phyloP scores from a whole-genome alignment of 2,113 vertebrate genomes.

The Austrofundulus limnaeus region DNA sequence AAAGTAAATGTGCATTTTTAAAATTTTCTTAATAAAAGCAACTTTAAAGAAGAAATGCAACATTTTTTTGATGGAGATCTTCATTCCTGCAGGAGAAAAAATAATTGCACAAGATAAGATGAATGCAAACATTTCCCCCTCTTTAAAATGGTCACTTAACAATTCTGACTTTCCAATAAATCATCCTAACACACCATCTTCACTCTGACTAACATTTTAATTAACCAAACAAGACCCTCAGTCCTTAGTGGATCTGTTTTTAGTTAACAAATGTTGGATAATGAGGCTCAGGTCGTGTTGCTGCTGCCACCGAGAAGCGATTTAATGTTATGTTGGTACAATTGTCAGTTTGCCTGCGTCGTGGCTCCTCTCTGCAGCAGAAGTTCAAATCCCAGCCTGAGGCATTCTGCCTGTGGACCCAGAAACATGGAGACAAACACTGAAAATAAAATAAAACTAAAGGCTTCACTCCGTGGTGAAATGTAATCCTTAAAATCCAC shows the following conservation, averaged over 20 bases:
- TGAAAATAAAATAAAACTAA: background rate
- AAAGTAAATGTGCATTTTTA: background rate
- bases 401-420: slow-evolving; percentile 8
- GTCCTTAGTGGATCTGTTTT: slow-evolving; percentile 30
- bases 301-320: slow-evolving; percentile 1
- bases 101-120: background rate
- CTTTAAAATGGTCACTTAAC: slow-evolving; percentile 6
- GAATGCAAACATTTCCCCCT: background rate
- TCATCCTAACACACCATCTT: background rate
- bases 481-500: slow-evolving; percentile 25
- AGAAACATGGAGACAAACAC: background rate
- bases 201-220: slow-evolving; percentile 48
- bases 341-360: slow-evolving; percentile 20
- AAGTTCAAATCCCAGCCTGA: slow-evolving; percentile 13
- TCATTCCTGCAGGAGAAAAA: slow-evolving; percentile 1
- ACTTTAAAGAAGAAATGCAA: too few species aligned
- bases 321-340: slow-evolving; percentile 8
- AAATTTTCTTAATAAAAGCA: background rate
- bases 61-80: background rate
- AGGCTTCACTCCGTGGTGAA: slow-evolving; percentile 13
- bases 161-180: background rate
- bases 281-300: slow-evolving; percentile 40
- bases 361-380: slow-evolving; percentile 12
- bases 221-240: slow-evolving; percentile 14
- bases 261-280: slow-evolving; percentile 43